Conservation (phyloP, 2,888 invertebrate species). For the Nephrotoma appendiculata region DNA sequence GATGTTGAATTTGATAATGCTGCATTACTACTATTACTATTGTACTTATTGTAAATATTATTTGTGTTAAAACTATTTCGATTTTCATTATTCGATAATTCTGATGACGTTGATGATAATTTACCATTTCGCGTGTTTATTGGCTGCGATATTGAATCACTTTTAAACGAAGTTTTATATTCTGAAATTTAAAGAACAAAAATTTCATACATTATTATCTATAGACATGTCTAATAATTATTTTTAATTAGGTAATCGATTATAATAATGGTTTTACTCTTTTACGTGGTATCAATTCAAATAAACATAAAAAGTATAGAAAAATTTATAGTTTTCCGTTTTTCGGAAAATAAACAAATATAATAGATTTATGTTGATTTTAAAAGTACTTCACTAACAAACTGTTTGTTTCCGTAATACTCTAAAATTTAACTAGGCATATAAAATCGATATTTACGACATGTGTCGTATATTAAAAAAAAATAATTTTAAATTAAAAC, state of each 20-base stretch:
- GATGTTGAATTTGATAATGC: not conserved
- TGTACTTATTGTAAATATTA: not conserved
- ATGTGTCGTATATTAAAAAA: too few relatives aligned
- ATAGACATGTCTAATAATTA: not conserved
- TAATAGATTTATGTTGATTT: too few relatives aligned
- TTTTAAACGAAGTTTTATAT: not conserved
- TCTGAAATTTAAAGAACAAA: not conserved
- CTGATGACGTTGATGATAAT: conserved; percentile 4
- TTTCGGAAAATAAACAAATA: not conserved
- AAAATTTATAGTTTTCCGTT: not conserved
- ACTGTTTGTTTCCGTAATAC: too few relatives aligned
- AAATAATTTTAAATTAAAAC: too few relatives aligned
- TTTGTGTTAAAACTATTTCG: conserved; percentile 1
- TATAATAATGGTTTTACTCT: not conserved
- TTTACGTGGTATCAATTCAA: not conserved
- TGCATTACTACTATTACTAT: not conserved
- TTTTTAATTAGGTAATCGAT: not conserved
- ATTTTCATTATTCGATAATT: conserved; percentile 5
- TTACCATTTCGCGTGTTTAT: not conserved
- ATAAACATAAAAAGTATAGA: not conserved
- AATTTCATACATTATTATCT: not conserved
- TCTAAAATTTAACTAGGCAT: too few relatives aligned
- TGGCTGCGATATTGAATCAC: not conserved
- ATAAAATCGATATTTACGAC: too few relatives aligned
- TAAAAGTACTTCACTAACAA: too few relatives aligned